Base-by-base conservation (phyloP, 2,113 vertebrate species). In the Pao palembangensis region DNA sequence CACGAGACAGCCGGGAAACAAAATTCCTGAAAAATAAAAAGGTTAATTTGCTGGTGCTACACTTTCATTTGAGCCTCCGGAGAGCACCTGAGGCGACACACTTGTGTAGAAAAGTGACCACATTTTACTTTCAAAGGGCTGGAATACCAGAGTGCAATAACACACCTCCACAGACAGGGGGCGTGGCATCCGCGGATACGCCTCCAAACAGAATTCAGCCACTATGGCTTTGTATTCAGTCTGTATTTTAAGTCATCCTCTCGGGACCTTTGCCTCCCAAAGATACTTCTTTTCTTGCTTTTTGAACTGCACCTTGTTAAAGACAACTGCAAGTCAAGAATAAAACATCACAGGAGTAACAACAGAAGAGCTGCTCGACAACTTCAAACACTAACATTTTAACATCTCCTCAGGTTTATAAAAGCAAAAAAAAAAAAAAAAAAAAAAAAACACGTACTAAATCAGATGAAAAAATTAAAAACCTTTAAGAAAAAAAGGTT, bases 11-110 rank as follows among this genome's bases (percentile, higher is more conserved):
- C 70, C 72, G 65, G 73, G 78, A 83, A 89, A 85, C 80, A 76
- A 76, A 74, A 67, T 83, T 80, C 73, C 78, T 14, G 1, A 5
- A 47, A 47, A 84, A 81, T 84, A 75, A 78, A 79, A 84, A 71
- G 79, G 78, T 88, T 81, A 74, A 86, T 83, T 86, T 86, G 88
- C 86, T 88, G 88, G 88, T 89, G 86, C 85, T 87, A 85, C 73
- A 77, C 58, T 76, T 72, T 60, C 21, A 2, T 71, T 17, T 13
- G 14, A 15, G 43, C 56, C 57, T 42, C 62, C 72, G 65, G 70
- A 73, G 75, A 78, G 78, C 83, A 85, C 79, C 73, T 44, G 59
- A 83, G 80, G 81, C 46, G 69, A 61, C 62, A 58, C 62, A 81
- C 76, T 79, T 58, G 69, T 76, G 69, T 87, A 87, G 69, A 89